A percentile compares a stretch with the other conserved stretches of the same genome.
phyloP scores from a whole-genome alignment of 2,113 vertebrate species.

The Gallinago undulata region DNA sequence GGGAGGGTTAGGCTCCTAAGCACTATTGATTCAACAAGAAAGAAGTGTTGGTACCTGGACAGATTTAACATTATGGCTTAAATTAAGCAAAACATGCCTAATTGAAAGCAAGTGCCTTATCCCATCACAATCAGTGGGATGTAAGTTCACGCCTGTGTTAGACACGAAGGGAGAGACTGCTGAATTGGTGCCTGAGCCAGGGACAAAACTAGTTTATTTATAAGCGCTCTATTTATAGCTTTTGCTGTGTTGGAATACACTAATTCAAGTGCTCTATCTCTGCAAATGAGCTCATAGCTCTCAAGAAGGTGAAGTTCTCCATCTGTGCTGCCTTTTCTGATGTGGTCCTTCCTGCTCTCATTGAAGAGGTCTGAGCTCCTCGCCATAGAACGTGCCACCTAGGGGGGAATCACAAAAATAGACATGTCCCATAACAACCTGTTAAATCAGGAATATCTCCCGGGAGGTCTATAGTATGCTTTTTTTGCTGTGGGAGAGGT shows the following conservation, averaged over 20 bases:
- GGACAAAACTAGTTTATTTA: slow-evolving; percentile 65
- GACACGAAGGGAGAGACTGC: not conserved
- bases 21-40: not conserved
- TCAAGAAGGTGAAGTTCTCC: not conserved
- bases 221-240: slow-evolving; percentile 59
- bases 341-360: not conserved
- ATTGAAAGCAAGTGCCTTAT: not conserved
- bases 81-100: slow-evolving; percentile 10
- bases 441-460: not conserved
- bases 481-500: not conserved
- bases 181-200: slow-evolving; percentile 37
- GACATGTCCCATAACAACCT: not conserved
- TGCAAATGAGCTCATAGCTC: slow-evolving; percentile 43
- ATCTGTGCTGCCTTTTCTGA: not conserved
- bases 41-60: not conserved
- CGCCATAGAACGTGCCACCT: not conserved
- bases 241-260: slow-evolving; percentile 63
- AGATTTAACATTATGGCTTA: not conserved
- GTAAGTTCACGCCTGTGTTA: not conserved
- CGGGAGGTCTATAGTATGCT: accelerated
- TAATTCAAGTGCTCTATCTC: slow-evolving; percentile 63
- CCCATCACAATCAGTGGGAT: not conserved
- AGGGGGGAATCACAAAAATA: not conserved
- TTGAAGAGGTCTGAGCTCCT: not conserved
- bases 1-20: not conserved